A percentile compares a stretch with the other conserved stretches of the same genome.
Conservation (phyloP, 2,797 vertebrate species). For the Bovichtus diacanthus region DNA sequence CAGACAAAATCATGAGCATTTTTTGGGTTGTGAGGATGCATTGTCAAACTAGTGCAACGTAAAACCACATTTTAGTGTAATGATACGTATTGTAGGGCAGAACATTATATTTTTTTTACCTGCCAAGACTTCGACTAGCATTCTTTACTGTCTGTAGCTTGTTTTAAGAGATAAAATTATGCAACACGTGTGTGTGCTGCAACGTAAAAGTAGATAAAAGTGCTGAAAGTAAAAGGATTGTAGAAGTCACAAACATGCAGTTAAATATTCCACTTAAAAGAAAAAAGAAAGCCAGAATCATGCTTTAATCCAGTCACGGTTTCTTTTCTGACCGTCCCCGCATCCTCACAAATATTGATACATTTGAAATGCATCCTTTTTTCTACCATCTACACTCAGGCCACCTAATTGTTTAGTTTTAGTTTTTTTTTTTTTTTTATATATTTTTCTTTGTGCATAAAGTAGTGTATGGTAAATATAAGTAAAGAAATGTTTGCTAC, state of each 20-base stretch:
- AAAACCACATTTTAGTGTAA: background rate
- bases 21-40: background rate
- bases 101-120: background rate
- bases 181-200: background rate
- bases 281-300: background rate
- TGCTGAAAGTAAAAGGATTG: background rate
- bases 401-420: too few species aligned
- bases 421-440: conserved; percentile 1
- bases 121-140: background rate
- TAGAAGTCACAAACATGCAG: background rate
- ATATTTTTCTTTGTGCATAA: background rate
- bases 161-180: background rate
- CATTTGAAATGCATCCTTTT: background rate
- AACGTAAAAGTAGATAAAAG: too few species aligned
- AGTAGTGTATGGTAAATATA: background rate
- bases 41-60: background rate
- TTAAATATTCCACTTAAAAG: too few species aligned
- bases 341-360: background rate
- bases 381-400: background rate
- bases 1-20: background rate
- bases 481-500: background rate
- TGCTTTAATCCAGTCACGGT: background rate
- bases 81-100: background rate
- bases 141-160: background rate
- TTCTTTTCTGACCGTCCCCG: background rate